A percentile compares a stretch with the other conserved stretches of the same genome.
Conservation (phyloP, 2,797 vertebrate species). For the Xenopus petersii region DNA sequence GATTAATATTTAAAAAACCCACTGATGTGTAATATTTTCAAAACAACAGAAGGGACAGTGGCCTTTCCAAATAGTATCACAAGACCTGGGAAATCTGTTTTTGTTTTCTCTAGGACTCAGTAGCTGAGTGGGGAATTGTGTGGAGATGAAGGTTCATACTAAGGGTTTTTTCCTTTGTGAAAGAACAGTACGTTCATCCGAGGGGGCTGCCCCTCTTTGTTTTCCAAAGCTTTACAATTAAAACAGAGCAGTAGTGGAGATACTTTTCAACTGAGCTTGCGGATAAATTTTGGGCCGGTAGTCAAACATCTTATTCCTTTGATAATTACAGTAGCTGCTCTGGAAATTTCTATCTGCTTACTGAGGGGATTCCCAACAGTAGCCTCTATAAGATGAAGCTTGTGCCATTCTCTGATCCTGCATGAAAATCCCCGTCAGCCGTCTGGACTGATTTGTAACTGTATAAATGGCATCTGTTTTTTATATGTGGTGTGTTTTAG, state of each 20-base stretch:
- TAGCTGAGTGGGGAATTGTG: conserved; percentile 1
- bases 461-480: conserved; percentile 60
- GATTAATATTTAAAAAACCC: no score
- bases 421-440: conserved; percentile 51
- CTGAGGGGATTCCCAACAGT: conserved; percentile 44
- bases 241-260: neutral
- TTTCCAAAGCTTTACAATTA: neutral
- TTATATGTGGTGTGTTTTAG: conserved; percentile 56
- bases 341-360: neutral
- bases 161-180: conserved; percentile 5
- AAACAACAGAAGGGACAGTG: neutral
- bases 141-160: neutral
- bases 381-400: conserved; percentile 50
- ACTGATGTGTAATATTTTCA: neutral
- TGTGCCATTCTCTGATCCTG: conserved; percentile 46
- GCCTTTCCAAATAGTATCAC: neutral
- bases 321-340: neutral
- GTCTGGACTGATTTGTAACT: conserved; percentile 59
- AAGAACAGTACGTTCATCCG: conserved; percentile 17
- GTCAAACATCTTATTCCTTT: neutral
- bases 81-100: neutral
- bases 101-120: conserved; percentile 5
- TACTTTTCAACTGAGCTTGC: no score
- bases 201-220: neutral
- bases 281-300: rapidly evolving